Base-by-base conservation (phyloP, 2,113 vertebrate genomes). In the Tachysurus fulvidraco region DNA sequence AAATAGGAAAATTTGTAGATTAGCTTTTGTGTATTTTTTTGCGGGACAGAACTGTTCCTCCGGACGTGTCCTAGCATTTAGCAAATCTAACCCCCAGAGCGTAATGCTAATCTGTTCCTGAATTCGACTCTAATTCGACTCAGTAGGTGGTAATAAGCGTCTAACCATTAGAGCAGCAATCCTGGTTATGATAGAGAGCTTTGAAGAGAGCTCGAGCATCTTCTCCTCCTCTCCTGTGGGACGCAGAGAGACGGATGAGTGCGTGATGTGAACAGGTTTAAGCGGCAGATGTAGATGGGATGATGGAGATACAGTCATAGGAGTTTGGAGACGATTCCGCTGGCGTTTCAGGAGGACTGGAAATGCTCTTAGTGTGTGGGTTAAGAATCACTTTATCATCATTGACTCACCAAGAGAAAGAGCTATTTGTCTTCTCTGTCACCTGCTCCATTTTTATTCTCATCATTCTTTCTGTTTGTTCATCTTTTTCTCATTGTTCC, bases 351-450 rank as follows among this genome's bases (percentile, higher is more conserved):
- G 59, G n/a, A 79, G 30, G 60, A 16, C 73, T 71, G 78, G 19
- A 50, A 69, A 73, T 55, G 85, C n/a, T 71, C 65, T 28, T n/a
- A n/a, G 36, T 60, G 30, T 44, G 78, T 81, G 78, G 85, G 85
- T 73, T 81, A 65, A 85, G 77, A 69, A 54, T 59, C 77, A 80
- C 64, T 69, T 81, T n/a, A 60, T 86, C 77, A 86, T 81, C 85
- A 69, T 79, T 86, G 62, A 71, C 64, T 86, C 85, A 86, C 62
- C 44, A 21, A 28, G 52, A 57, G 67, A 36, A 28, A 64, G 44
- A 57, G 46, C 2, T 5, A 30, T 86, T 69, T 69, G 77, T 86
- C 85, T 80, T 67, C 60, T n/a, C 28, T 55, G 60, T 80, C 84
- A 73, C 44, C 79, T 81, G 28, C 55, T 57, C 57, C 62, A 50